Evolutionary conservation across 1,140 invertebrate genomes (phyloP).

Genomic region (Heterodera carotae): DNA sequence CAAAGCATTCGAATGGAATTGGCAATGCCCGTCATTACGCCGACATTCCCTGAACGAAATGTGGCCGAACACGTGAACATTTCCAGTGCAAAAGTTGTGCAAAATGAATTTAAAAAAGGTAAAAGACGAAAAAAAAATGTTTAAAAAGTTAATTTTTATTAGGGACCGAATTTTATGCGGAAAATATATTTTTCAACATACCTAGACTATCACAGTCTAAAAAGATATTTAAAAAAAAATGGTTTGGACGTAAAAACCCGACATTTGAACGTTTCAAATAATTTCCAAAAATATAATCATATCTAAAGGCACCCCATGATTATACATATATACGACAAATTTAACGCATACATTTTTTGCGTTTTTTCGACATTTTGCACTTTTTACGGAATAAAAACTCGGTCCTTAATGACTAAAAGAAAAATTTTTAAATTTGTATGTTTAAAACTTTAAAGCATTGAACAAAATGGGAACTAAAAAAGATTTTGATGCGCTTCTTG

Average conservation of each 20-base stretch:
- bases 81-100: slow-evolving; percentile 14
- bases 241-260: no score
- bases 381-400: no score
- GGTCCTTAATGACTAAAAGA: no score
- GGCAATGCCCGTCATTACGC: slow-evolving; percentile 12
- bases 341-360: no score
- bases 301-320: no score
- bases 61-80: slow-evolving; percentile 5
- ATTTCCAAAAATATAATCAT: no score
- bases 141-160: neutral
- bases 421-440: no score
- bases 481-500: neutral
- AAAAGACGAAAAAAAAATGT: neutral
- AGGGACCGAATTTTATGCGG: neutral
- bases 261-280: no score
- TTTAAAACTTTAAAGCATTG: neutral
- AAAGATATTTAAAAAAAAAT: neutral
- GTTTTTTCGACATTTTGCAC: no score
- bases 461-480: neutral
- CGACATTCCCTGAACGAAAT: slow-evolving; percentile 19
- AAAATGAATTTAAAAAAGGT: slow-evolving; percentile 2
- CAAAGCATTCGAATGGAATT: neutral
- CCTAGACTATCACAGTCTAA: neutral
- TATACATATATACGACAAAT: no score
- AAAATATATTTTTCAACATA: neutral